phyloP scores from a whole-genome alignment of 2,113 vertebrate genomes.

The Equus quagga region DNA sequence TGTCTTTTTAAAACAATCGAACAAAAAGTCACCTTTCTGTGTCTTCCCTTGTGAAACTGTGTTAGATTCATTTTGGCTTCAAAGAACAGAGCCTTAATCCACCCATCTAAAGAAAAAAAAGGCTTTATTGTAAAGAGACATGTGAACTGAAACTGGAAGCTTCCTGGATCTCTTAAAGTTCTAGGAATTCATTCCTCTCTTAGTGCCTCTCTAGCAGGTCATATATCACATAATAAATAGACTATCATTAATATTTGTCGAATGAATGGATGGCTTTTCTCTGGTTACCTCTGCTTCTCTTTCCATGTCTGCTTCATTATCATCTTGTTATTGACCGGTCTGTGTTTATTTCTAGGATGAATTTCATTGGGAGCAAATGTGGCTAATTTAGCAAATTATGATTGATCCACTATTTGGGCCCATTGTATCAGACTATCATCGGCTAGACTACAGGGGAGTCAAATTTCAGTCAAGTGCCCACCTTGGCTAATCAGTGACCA shows the following conservation, averaged over 20 bases:
- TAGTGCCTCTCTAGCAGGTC: not conserved
- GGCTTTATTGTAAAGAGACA: not conserved
- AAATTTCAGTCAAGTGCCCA: not conserved
- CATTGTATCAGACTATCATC: not conserved
- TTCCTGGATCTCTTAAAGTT: conserved; percentile 6
- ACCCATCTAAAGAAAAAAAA: not conserved
- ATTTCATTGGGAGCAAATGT: not conserved
- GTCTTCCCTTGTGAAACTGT: not conserved
- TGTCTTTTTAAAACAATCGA: not conserved
- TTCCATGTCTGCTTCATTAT: not conserved
- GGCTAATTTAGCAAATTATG: not conserved
- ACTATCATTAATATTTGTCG: not conserved
- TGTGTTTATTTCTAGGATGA: conserved; percentile 12
- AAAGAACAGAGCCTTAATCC: not conserved
- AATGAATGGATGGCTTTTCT: not conserved
- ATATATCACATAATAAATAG: not conserved
- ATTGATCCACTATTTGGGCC: not conserved
- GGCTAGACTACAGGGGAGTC: not conserved
- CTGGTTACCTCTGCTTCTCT: not conserved
- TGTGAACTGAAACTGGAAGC: not conserved
- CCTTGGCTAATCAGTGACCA: not conserved
- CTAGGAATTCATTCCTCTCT: not conserved
- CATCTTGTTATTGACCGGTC: not conserved
- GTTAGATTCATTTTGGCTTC: conserved; percentile 45
- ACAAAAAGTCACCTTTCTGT: conserved; percentile 5